Conservation (phyloP, 2,113 vertebrate genomes). For the Opisthocomus hoazin region DNA sequence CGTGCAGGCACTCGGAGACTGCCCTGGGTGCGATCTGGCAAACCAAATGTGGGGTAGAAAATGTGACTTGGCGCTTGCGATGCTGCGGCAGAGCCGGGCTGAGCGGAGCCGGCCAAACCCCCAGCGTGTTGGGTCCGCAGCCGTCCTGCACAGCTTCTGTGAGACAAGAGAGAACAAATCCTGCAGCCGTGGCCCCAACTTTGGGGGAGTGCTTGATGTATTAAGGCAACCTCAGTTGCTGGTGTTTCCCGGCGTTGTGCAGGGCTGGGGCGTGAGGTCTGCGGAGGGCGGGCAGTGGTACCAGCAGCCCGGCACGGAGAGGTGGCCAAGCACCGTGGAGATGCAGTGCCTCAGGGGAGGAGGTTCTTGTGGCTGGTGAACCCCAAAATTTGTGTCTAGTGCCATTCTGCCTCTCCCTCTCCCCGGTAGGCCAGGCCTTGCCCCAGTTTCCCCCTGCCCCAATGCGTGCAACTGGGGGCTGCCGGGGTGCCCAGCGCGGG, state of each 20-base stretch:
- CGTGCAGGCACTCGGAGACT: background rate
- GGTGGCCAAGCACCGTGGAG: background rate
- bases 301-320: background rate
- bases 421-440: background rate
- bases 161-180: background rate
- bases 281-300: background rate
- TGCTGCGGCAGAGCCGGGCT: background rate
- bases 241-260: background rate
- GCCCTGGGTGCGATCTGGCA: background rate
- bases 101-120: background rate
- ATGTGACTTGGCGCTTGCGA: rapidly evolving
- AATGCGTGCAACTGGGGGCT: background rate
- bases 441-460: background rate
- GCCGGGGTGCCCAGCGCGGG: background rate
- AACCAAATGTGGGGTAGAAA: background rate
- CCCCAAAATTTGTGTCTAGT: background rate
- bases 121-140: rapidly evolving
- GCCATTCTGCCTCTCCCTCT: background rate
- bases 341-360: background rate
- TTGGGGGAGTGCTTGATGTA: background rate
- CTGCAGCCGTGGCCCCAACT: background rate
- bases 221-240: background rate
- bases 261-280: background rate
- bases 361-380: background rate
- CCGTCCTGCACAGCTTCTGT: background rate